phyloP scores from a whole-genome alignment of 1,140 invertebrate genomes.

The Trichonephila clavipes region DNA sequence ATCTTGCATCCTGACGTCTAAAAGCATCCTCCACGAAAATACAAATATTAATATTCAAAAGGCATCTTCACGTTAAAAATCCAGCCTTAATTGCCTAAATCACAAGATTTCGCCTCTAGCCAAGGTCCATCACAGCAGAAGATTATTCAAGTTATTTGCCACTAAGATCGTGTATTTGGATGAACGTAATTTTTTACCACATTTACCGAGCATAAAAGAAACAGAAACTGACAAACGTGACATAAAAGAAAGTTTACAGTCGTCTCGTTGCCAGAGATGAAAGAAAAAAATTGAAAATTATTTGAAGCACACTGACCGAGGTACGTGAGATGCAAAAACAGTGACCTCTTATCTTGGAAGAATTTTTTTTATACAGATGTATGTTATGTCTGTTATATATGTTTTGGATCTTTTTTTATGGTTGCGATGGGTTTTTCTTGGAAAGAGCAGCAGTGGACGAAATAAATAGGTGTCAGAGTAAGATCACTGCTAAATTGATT shows the following conservation, averaged over 20 bases:
- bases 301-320: slow-evolving; percentile 44
- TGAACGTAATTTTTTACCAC: slow-evolving; percentile 20
- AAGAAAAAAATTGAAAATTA: slow-evolving; percentile 19
- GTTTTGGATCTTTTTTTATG: too few species aligned
- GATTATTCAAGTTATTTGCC: slow-evolving; percentile 17
- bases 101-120: not conserved
- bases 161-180: not conserved
- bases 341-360: slow-evolving; percentile 8
- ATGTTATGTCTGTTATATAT: too few species aligned
- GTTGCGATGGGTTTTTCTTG: too few species aligned
- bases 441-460: too few species aligned
- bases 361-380: not conserved
- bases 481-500: too few species aligned
- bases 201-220: not conserved
- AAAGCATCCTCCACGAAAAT: not conserved
- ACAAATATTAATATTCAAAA: not conserved
- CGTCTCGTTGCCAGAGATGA: not conserved
- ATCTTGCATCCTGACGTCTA: not conserved
- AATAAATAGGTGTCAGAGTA: too few species aligned
- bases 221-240: not conserved
- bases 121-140: not conserved
- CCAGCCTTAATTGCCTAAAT: not conserved
- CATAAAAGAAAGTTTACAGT: not conserved
- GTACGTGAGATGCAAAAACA: slow-evolving; percentile 41
- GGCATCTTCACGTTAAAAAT: not conserved